Percentiles rank a stretch among this genome's conserved stretches.
phyloP scores from a whole-genome alignment of 1,140 invertebrate species.

The Zaprionus nigranus region DNA sequence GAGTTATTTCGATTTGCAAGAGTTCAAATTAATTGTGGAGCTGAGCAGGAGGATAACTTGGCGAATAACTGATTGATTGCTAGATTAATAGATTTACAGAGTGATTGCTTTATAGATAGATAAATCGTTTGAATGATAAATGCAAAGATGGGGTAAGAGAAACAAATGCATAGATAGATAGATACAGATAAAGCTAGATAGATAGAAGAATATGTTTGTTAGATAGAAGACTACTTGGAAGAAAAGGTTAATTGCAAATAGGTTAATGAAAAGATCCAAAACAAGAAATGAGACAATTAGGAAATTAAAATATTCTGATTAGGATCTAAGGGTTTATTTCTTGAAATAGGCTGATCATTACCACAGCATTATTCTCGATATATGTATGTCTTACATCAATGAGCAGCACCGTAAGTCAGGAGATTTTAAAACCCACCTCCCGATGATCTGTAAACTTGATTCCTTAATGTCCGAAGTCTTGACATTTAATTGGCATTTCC shows the following conservation, averaged over 20 bases:
- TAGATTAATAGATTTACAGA: background rate
- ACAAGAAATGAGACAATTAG: too few relatives aligned
- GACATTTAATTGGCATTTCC: slow-evolving; percentile 50
- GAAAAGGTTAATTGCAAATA: too few relatives aligned
- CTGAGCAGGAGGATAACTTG: slow-evolving; percentile 1
- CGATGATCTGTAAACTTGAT: slow-evolving; percentile 21
- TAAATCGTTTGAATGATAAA: background rate
- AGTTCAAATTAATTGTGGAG: slow-evolving; percentile 4
- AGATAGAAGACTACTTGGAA: background rate
- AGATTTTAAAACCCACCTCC: slow-evolving; percentile 2
- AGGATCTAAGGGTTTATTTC: too few relatives aligned
- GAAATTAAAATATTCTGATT: too few relatives aligned
- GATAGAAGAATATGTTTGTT: background rate
- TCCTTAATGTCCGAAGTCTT: slow-evolving; percentile 20
- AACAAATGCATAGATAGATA: background rate
- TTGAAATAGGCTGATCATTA: too few relatives aligned
- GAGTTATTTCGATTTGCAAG: background rate
- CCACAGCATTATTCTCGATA: too few relatives aligned
- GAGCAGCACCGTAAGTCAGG: background rate
- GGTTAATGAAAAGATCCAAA: too few relatives aligned
- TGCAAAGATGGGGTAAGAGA: background rate
- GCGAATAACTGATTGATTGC: background rate
- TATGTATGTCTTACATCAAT: too few relatives aligned
- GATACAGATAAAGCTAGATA: background rate
- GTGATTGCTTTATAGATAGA: background rate